phyloP scores from a whole-genome alignment of 2,797 vertebrate species.

The Characodon lateralis region DNA sequence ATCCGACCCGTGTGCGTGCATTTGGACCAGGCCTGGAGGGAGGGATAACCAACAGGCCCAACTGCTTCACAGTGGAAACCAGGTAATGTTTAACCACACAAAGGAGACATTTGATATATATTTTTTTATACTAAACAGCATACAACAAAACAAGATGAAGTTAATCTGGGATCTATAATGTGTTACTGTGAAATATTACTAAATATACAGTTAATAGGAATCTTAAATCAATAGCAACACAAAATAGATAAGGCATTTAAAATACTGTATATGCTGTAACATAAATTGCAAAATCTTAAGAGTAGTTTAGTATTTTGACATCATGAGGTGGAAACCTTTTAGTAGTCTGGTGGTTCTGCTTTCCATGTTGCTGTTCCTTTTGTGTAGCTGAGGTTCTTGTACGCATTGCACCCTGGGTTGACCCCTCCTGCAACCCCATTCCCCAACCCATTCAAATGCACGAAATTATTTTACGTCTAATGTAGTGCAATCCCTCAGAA shows the following conservation, averaged over 20 bases:
- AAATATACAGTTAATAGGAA: neutral
- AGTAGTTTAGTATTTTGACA: neutral
- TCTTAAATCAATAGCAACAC: neutral
- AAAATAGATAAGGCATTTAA: neutral
- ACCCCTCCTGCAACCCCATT: too few species aligned
- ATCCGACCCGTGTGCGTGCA: conserved; percentile 91
- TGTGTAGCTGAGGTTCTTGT: neutral
- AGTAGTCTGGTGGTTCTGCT: neutral
- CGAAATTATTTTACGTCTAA: too few species aligned
- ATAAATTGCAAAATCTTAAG: neutral
- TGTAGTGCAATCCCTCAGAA: too few species aligned
- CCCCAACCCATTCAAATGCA: too few species aligned
- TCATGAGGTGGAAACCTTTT: neutral
- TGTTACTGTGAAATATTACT: neutral
- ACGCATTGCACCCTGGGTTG: too few species aligned
- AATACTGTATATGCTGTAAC: neutral
- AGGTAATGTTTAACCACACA: conserved; percentile 77
- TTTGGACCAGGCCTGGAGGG: conserved; percentile 92
- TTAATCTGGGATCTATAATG: neutral
- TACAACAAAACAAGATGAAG: neutral
- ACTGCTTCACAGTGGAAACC: conserved; percentile 96
- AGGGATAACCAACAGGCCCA: conserved; percentile 90
- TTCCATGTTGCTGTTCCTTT: neutral
- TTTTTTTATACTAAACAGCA: neutral
- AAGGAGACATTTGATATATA: neutral